A percentile compares a stretch with the other conserved stretches of the same genome.
phyloP scores from a whole-genome alignment of 2,888 invertebrate species.

The Cataglyphis livida region DNA sequence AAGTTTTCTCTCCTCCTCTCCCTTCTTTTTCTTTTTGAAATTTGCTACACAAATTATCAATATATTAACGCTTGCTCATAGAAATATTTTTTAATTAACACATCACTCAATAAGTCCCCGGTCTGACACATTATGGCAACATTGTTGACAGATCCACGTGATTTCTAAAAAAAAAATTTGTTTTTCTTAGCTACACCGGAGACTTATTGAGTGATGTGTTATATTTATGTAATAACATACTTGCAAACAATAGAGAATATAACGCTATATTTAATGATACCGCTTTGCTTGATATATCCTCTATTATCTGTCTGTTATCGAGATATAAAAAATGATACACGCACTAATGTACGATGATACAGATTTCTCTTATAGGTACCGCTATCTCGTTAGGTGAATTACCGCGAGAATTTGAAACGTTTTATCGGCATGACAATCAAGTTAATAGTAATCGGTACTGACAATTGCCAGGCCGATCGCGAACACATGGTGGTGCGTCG shows the following conservation, averaged over 20 bases:
- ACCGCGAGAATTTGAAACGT: constrained; percentile 59
- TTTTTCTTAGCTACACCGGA: too few species aligned
- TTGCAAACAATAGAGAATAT: background rate
- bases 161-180: too few species aligned
- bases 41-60: background rate
- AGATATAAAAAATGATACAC: background rate
- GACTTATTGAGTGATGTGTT: too few species aligned
- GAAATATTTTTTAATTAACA: background rate
- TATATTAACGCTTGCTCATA: background rate
- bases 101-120: too few species aligned
- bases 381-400: constrained; percentile 69
- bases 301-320: background rate
- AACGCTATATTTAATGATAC: background rate
- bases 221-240: background rate
- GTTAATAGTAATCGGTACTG: constrained; percentile 71
- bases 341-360: constrained; percentile 31
- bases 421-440: constrained; percentile 67
- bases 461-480: constrained; percentile 61
- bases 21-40: too few species aligned
- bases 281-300: background rate
- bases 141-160: too few species aligned
- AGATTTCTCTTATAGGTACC: constrained; percentile 55
- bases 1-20: too few species aligned
- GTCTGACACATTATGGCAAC: too few species aligned
- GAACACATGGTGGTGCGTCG: constrained; percentile 57